Base-by-base conservation (phyloP, 2,888 invertebrate genomes). In the Hydrotaea diabolus region DNA sequence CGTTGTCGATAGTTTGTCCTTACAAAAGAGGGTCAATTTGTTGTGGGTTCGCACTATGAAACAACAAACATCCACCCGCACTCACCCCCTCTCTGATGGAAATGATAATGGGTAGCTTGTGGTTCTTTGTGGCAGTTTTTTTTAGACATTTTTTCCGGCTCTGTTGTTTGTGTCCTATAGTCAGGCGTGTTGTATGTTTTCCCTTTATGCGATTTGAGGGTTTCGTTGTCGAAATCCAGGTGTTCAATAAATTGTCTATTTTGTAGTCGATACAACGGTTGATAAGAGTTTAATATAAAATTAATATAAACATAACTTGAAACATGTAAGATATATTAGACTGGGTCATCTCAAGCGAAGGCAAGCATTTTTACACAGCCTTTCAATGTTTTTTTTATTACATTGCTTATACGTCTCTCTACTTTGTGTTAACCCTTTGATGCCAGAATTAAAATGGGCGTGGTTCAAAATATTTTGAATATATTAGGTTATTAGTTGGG, bases 161-260 rank as follows among this genome's bases (percentile, higher is more conserved):
- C 15, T 31, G 46, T 21, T 15, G 46, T 59, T 59, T 43, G 15
- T 0, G 36, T 15, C 15, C 64, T 0, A 43, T 17, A 17, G 64
- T 23, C 64, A 2, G 36, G 36, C 19, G 19, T 59, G 8, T 15
- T 15, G 4, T 26, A 13, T 15, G 19, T 46, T n/a, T n/a, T n/a
- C n/a, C n/a, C n/a, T n/a, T n/a, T n/a, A n/a, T n/a, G n/a, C n/a
- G 46, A 69, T 66, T 17, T 21, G 19, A 36, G 43, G 46, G n/a
- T 46, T 49, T n/a, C 17, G 71, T 77, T 80, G 4, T 43, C 66
- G 39, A 73, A 80, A 80, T 85, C 85, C 85, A 85, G 85, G 85
- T 85, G 85, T 85, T 85, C 85, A 85, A 85, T 85, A 85, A 82
- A 82, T 85, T 73, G 73, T 85, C 64, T 81, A n/a, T 57, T 79